phyloP scores from a whole-genome alignment of 2,797 vertebrate species.

The Lepus townsendii region DNA sequence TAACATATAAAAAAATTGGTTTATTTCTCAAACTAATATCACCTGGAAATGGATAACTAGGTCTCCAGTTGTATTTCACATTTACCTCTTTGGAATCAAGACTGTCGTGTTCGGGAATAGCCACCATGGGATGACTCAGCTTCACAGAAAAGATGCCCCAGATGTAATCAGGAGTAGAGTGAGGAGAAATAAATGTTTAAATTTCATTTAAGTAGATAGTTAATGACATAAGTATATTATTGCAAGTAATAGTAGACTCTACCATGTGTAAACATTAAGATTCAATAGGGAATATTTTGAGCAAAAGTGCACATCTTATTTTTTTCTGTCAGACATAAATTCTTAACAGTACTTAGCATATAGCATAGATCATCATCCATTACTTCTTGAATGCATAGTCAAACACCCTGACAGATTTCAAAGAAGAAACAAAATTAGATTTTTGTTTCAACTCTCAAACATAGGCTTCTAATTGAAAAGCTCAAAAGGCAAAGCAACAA shows the following conservation, averaged over 20 bases:
- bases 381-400: constrained; percentile 23
- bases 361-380: constrained; percentile 8
- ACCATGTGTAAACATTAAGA: constrained; percentile 14
- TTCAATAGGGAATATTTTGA: neutral
- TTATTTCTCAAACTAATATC: neutral
- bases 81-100: constrained; percentile 89
- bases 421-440: constrained; percentile 13
- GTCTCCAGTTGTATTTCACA: constrained; percentile 20
- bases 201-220: constrained; percentile 64
- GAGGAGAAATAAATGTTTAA: constrained; percentile 79
- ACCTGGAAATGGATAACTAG: neutral
- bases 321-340: neutral
- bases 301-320: neutral
- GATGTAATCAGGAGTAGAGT: constrained; percentile 47
- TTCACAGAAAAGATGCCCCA: constrained; percentile 81
- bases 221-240: neutral
- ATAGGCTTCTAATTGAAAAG: neutral
- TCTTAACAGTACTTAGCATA: neutral
- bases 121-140: constrained; percentile 88
- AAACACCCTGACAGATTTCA: constrained; percentile 15
- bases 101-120: constrained; percentile 90
- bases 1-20: neutral
- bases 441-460: neutral
- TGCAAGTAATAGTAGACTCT: neutral
- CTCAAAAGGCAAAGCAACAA: constrained; percentile 23